Conservation (phyloP, 2,797 vertebrate genomes). For the Scleropages formosus region DNA sequence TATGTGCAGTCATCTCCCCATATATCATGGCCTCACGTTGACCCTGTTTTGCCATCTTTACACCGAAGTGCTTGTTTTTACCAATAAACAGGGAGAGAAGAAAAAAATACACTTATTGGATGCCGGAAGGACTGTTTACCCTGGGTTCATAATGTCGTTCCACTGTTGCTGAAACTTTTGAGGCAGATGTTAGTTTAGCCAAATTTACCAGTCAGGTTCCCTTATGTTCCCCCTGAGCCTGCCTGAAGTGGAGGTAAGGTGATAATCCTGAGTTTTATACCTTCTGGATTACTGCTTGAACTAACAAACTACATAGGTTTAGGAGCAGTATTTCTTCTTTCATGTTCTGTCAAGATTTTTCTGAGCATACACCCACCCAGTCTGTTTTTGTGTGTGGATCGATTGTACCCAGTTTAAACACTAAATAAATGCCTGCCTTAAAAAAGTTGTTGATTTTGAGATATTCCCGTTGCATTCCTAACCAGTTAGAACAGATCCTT, state of each 20-base stretch:
- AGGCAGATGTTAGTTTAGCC: constrained; percentile 67
- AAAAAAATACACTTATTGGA: constrained; percentile 50
- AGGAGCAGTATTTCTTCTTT: constrained; percentile 59
- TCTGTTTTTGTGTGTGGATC: constrained; percentile 70
- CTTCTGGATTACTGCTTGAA: constrained; percentile 72
- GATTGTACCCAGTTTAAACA: constrained; percentile 67
- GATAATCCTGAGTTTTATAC: constrained; percentile 60
- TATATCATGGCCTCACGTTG: constrained; percentile 55
- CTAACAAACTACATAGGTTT: constrained; percentile 51
- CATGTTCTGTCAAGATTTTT: constrained; percentile 61
- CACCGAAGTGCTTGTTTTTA: constrained; percentile 78
- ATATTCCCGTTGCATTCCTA: no score
- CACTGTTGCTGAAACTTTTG: constrained; percentile 35
- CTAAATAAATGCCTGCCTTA: constrained; percentile 77
- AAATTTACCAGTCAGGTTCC: constrained; percentile 72
- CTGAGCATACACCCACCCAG: constrained; percentile 63
- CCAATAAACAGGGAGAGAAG: constrained; percentile 55
- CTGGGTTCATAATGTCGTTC: constrained; percentile 46
- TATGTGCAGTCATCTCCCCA: constrained; percentile 8
- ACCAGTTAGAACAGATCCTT: no score
- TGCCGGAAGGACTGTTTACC: constrained; percentile 52
- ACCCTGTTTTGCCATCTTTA: constrained; percentile 64
- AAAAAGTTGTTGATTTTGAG: constrained; percentile 54
- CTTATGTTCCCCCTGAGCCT: constrained; percentile 53
- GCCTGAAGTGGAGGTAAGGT: constrained; percentile 48